These are phyloP conservation scores for Pseudonaja textilis DNA, from an alignment of 2,113 vertebrate genomes.

Conservation along the genomic window DNA sequence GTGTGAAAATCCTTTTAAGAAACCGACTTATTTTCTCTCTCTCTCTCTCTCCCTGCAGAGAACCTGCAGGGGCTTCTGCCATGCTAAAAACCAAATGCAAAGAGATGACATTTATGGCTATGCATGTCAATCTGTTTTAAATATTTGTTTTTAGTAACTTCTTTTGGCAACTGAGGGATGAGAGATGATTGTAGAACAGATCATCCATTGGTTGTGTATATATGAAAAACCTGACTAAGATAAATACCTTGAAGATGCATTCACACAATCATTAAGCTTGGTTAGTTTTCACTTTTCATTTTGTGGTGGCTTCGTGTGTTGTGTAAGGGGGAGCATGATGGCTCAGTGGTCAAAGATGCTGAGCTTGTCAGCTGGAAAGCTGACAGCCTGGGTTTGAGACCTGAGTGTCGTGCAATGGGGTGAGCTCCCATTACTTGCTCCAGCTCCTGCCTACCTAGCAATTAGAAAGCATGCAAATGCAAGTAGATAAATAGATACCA, in stretches of 20 bases:
- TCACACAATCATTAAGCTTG: neutral
- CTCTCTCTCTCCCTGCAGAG: accelerated
- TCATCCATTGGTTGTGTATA: neutral
- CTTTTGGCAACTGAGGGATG: neutral
- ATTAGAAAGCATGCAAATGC: neutral
- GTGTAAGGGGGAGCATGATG: neutral
- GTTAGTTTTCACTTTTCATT: neutral
- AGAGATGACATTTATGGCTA: neutral
- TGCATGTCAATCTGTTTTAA: neutral
- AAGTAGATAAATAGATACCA: neutral
- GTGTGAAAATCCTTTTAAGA: neutral
- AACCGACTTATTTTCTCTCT: neutral
- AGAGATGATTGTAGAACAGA: neutral
- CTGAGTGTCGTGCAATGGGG: accelerated
- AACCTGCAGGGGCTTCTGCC: neutral
- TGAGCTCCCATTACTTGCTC: neutral
- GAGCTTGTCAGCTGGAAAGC: neutral
- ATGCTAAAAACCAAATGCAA: neutral
- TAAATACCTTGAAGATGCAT: neutral
- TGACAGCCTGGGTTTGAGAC: neutral
- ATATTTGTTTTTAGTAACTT: neutral
- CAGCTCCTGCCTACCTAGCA: neutral
- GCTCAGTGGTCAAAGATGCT: neutral
- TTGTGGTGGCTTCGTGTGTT: neutral
- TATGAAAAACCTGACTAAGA: neutral